Base-by-base conservation (phyloP, 37 sponge, comb jelly and placozoan genomes). In the Spongia lamella region DNA sequence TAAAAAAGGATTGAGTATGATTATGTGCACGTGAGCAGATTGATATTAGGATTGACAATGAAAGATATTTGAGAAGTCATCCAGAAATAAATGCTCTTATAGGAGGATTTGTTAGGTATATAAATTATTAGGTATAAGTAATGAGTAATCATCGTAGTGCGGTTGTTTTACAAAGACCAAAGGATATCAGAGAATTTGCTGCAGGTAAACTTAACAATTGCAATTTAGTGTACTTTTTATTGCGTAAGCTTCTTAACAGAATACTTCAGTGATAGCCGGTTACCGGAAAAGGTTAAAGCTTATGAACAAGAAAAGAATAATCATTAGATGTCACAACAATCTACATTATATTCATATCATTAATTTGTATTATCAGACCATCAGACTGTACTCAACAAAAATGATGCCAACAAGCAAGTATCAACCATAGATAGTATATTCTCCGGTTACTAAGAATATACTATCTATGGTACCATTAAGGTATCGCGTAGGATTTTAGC, bases 111-210 rank as follows among this genome's bases (percentile, higher is more conserved):
- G 49, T 86, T 17, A 85, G 75, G 92, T 91, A 68, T 36, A 63
- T 63, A 39, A 35, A 26, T 36, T 43, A 74, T 9, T n/a, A 9
- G 29, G 3, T 27, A 21, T 14, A 0, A 33, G 20, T 1, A 30
- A 58, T 24, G 24, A 24, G 7, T 35, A 5, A 19, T 6, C 20
- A 25, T 54, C 63, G 25, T 73, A 92, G 92, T 61, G 78, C 79
- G n/a, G 89, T 87, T 0, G 50, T 92, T 19, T 39, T 80, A 34
- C 64, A 69, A 71, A 61, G 77, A 70, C 92, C 92, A 15, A 73
- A 75, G 31, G 79, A 84, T 20, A 76, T 92, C 37, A 79, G 61
- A 56, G 78, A 67, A 53, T 87, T 79, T 84, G 92, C 88, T 55
- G 80, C 92, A 69, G 88, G 92, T 87, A 57, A 36, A 68, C 7